phyloP scores from a whole-genome alignment of 2,888 invertebrate species.

The Tortrix viridana region DNA sequence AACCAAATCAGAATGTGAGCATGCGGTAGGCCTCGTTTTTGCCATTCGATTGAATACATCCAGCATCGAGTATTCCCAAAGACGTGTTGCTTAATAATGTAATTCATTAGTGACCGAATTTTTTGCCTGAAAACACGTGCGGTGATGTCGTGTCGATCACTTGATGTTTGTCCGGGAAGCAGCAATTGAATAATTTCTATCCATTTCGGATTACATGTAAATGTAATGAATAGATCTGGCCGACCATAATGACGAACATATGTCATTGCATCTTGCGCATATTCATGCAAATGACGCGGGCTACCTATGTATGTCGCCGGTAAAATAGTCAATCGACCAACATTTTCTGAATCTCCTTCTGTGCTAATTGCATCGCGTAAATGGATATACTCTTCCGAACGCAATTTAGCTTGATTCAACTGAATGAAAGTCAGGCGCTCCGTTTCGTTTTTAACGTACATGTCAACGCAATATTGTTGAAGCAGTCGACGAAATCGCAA shows the following conservation, averaged over 20 bases:
- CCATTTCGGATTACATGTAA: conserved; percentile 47
- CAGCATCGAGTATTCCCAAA: conserved; percentile 45
- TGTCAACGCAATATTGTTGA: background rate
- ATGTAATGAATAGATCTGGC: conserved; percentile 38
- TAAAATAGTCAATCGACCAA: conserved; percentile 44
- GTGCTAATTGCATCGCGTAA: conserved; percentile 41
- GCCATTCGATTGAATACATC: conserved; percentile 33
- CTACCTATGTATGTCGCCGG: conserved; percentile 39
- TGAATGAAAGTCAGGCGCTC: background rate
- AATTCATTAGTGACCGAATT: conserved; percentile 39
- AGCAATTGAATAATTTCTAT: conserved; percentile 42
- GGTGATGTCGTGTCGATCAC: conserved; percentile 49
- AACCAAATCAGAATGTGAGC: conserved; percentile 11
- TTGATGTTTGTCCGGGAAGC: conserved; percentile 40
- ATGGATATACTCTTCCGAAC: conserved; percentile 41
- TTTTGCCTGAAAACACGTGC: conserved; percentile 44
- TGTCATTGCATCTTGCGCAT: conserved; percentile 1
- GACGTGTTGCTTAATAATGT: conserved; percentile 40
- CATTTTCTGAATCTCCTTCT: conserved; percentile 42
- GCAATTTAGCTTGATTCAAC: background rate
- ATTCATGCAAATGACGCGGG: background rate
- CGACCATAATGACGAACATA: conserved; percentile 1
- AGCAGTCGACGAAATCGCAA: background rate
- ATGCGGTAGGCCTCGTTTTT: conserved; percentile 11
- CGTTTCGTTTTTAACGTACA: background rate